Percentiles rank a stretch among this genome's conserved stretches.
Conservation (phyloP, 1,140 invertebrate genomes). For the Magallana gigas region DNA sequence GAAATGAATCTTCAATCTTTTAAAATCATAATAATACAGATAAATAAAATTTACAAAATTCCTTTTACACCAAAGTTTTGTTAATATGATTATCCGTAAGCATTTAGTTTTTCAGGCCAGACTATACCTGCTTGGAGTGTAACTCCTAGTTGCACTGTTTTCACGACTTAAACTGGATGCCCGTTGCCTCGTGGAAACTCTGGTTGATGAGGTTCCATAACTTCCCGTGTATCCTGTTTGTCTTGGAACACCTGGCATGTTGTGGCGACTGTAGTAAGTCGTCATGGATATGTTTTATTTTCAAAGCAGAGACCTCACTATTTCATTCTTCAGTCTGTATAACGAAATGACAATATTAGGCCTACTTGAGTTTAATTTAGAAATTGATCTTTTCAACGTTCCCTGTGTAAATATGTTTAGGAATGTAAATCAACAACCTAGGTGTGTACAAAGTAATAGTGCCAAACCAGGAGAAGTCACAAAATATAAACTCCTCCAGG, state of each 20-base stretch:
- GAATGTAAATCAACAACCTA: no score
- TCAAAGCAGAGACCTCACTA: constrained; percentile 16
- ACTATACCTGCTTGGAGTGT: background rate
- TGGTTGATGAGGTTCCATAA: background rate
- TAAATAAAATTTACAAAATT: no score
- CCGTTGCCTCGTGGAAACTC: background rate
- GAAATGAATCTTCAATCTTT: no score
- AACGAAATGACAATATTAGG: background rate
- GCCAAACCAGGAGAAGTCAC: background rate
- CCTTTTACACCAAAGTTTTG: no score
- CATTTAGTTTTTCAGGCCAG: no score
- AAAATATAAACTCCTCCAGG: background rate
- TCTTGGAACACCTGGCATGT: constrained; percentile 48
- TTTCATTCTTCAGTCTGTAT: background rate
- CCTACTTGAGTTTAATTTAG: no score
- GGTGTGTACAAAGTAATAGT: background rate
- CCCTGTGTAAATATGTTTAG: no score
- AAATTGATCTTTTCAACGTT: no score
- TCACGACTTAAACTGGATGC: constrained; percentile 11
- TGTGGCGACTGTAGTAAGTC: constrained; percentile 14
- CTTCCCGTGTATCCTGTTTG: constrained; percentile 33
- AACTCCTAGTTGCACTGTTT: constrained; percentile 15
- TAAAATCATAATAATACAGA: no score
- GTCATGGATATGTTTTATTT: background rate
- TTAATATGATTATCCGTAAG: no score